A percentile compares a stretch with the other conserved stretches of the same genome.
Evolutionary conservation across 2,888 invertebrate genomes (phyloP).

Genomic region (Drosophila imparisetae): DNA sequence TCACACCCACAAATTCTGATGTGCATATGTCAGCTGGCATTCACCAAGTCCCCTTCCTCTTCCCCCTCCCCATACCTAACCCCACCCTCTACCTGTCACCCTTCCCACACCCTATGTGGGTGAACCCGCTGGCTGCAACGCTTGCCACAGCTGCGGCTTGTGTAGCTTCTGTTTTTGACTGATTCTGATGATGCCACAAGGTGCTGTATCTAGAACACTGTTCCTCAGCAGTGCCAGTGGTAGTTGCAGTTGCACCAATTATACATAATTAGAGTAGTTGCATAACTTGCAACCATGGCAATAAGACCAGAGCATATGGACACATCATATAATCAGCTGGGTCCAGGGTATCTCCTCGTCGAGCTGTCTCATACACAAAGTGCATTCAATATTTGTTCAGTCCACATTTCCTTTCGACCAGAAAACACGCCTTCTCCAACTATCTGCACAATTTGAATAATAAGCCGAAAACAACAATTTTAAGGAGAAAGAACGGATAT

Average conservation of each 20-base stretch:
- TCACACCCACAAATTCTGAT: conserved; percentile 2
- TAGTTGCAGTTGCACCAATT: not conserved
- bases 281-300: not conserved
- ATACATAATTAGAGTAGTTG: not conserved
- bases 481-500: too few species aligned
- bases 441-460: too few species aligned
- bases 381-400: not conserved
- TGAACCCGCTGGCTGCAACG: conserved; percentile 5
- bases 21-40: conserved; percentile 44
- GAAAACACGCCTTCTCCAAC: too few species aligned
- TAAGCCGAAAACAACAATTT: too few species aligned
- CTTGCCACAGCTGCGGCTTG: conserved; percentile 74
- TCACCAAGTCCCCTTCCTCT: not conserved
- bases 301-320: not conserved
- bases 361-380: not conserved
- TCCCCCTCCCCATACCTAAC: not conserved
- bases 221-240: not conserved
- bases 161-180: conserved; percentile 76
- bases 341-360: not conserved
- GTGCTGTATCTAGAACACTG: conserved; percentile 2
- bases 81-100: not conserved
- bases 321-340: not conserved
- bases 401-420: too few species aligned
- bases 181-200: conserved; percentile 45
- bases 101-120: not conserved